Conservation (phyloP, 23 tunicate species). For the Ascidia mentula region DNA sequence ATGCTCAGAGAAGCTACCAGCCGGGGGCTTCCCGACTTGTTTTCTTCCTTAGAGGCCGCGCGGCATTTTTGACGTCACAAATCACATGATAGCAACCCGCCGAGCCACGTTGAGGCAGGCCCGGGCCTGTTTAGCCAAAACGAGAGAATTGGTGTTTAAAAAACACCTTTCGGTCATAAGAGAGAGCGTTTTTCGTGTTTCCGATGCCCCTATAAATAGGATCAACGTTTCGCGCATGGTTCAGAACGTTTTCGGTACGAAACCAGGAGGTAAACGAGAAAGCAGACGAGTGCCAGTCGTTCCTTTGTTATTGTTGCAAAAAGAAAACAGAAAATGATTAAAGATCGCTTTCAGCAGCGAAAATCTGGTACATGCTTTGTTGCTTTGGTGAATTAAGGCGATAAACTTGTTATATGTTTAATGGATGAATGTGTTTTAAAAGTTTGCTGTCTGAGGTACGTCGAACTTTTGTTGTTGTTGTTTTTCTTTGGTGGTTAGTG, state of each 20-base stretch:
- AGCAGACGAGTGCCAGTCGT: not conserved
- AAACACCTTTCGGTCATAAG: not conserved
- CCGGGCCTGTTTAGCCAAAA: not conserved
- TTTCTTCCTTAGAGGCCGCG: not conserved
- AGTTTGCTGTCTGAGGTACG: slow-evolving; percentile 2
- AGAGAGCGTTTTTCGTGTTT: not conserved
- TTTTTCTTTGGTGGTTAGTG: not conserved
- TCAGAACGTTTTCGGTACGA: not conserved
- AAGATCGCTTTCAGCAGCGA: not conserved
- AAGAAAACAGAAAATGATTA: slow-evolving; percentile 6
- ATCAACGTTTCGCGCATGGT: not conserved
- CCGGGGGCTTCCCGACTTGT: slow-evolving; percentile 3
- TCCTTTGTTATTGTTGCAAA: slow-evolving; percentile 1
- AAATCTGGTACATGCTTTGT: slow-evolving; percentile 1
- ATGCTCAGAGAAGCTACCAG: too few species aligned
- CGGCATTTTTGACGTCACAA: slow-evolving; percentile 2
- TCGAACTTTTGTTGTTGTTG: not conserved
- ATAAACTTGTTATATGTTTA: not conserved
- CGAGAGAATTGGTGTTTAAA: not conserved
- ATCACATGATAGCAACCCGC: not conserved
- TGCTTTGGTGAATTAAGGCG: not conserved
- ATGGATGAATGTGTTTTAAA: not conserved
- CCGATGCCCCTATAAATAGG: not conserved
- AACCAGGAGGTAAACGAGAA: not conserved
- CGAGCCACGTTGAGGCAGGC: not conserved